Evolutionary conservation across 1,140 invertebrate species (phyloP).

Genomic region (Ceratitis capitata): DNA sequence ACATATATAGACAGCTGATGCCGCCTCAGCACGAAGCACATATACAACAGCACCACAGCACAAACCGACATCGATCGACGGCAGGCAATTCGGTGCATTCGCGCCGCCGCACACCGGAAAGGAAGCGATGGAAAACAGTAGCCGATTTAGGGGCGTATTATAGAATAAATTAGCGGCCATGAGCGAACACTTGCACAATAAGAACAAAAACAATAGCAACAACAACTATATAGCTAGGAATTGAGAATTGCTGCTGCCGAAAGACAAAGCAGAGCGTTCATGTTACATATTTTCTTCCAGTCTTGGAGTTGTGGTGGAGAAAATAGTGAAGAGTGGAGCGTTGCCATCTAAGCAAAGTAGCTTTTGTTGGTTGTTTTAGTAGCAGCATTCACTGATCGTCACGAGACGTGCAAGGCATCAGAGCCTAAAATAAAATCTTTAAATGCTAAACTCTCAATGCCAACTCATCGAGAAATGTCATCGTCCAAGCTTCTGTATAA

Average conservation of each 20-base stretch:
- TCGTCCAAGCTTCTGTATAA: no score
- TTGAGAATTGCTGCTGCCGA: background rate
- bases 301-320: background rate
- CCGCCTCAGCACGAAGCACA: background rate
- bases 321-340: no score
- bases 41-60: background rate
- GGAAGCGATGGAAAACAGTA: conserved; percentile 13
- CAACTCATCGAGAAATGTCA: no score
- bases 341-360: no score
- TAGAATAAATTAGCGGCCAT: conserved; percentile 35
- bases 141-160: conserved; percentile 37
- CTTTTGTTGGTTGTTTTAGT: no score
- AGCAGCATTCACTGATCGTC: no score
- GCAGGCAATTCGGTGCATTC: background rate
- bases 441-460: no score
- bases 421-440: no score
- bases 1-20: background rate
- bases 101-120: background rate
- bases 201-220: conserved; percentile 16
- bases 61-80: background rate
- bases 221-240: background rate
- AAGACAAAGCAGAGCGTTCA: background rate
- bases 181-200: conserved; percentile 2
- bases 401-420: no score
- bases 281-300: background rate